Conservation (phyloP, 2,888 invertebrate genomes). For the Aphodius sticticus region DNA sequence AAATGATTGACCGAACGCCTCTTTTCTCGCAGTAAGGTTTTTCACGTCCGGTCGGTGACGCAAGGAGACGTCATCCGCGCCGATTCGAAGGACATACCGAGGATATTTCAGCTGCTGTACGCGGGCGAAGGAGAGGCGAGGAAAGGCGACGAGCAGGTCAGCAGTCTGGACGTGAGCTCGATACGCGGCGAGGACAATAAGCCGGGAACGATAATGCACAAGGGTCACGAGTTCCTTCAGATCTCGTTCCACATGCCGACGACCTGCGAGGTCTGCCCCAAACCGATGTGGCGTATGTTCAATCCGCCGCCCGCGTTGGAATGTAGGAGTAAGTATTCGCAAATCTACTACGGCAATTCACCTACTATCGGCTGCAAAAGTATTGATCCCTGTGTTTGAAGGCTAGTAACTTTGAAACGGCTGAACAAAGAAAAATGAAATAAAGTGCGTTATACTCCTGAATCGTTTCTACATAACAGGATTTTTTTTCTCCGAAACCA, state of each 20-base stretch:
- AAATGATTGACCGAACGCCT: no score
- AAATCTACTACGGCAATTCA: no score
- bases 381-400: no score
- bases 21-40: conserved; percentile 86
- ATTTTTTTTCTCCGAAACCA: no score
- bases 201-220: conserved; percentile 76
- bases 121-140: conserved; percentile 96
- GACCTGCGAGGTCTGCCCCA: conserved; percentile 96
- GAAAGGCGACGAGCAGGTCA: conserved; percentile 74
- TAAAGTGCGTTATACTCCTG: no score
- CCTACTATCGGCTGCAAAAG: no score
- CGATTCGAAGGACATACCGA: conserved; percentile 98
- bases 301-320: conserved; percentile 97
- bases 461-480: no score
- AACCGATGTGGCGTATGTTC: conserved; percentile 97
- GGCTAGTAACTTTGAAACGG: no score
- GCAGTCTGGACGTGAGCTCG: conserved; percentile 62
- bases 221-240: conserved; percentile 95
- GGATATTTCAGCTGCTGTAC: conserved; percentile 96
- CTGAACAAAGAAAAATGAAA: no score
- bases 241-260: conserved; percentile 99
- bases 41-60: conserved; percentile 97
- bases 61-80: conserved; percentile 99
- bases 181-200: conserved; percentile 62
- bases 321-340: conserved; percentile 93